Conservation (phyloP, 2,888 invertebrate species). For the Dynastes hyllus region DNA sequence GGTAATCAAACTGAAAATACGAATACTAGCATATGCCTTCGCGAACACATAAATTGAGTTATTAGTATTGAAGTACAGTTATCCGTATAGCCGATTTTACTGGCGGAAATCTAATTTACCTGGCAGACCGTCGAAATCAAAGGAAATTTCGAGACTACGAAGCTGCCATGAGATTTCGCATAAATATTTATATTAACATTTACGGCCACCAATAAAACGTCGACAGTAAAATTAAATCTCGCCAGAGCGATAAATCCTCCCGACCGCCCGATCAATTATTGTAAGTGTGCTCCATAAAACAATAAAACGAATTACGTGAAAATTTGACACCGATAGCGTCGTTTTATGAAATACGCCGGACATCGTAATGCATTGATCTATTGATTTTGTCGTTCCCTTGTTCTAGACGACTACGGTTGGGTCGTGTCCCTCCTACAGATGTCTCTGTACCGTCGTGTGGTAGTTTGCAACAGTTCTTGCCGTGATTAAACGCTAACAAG, state of each 20-base stretch:
- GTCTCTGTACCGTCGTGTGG: neutral
- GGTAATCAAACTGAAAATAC: too few relatives aligned
- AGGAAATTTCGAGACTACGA: neutral
- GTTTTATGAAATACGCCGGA: slow-evolving; percentile 18
- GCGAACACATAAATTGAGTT: slow-evolving; percentile 23
- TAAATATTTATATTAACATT: slow-evolving; percentile 46
- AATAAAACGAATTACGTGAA: slow-evolving; percentile 47
- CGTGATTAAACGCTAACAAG: neutral
- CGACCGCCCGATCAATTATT: slow-evolving; percentile 32
- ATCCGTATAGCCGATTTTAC: slow-evolving; percentile 14
- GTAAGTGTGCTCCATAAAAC: slow-evolving; percentile 41
- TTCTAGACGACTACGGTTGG: neutral
- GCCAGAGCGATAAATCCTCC: slow-evolving; percentile 22
- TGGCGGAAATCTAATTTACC: slow-evolving; percentile 33
- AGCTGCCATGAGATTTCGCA: slow-evolving; percentile 1
- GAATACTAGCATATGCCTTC: too few relatives aligned
- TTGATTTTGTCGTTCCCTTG: slow-evolving; percentile 33
- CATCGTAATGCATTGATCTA: slow-evolving; percentile 27
- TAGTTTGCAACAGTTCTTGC: neutral
- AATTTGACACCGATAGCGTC: slow-evolving; percentile 29
- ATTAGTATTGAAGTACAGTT: slow-evolving; percentile 4
- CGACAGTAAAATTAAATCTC: slow-evolving; percentile 37
- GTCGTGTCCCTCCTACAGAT: neutral
- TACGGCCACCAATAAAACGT: slow-evolving; percentile 33
- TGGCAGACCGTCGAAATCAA: slow-evolving; percentile 4